phyloP scores from a whole-genome alignment of 2,888 invertebrate species.

The Laothoe populi region DNA sequence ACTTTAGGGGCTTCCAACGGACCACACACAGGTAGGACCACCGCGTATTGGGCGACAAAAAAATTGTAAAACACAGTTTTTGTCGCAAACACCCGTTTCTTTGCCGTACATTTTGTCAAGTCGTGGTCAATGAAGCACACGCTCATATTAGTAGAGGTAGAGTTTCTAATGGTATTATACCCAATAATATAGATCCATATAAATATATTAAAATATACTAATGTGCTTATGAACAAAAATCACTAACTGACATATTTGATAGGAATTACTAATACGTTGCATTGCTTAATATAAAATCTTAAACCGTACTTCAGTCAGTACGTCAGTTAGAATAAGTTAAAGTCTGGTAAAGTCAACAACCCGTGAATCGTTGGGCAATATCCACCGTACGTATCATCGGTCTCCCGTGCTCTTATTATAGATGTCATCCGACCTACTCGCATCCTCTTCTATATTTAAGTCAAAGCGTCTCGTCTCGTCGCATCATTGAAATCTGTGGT shows the following conservation, averaged over 20 bases:
- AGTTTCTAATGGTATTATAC: not conserved
- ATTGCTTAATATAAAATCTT: constrained; percentile 33
- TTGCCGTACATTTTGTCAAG: not conserved
- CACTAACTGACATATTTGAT: not conserved
- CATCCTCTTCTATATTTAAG: constrained; percentile 83
- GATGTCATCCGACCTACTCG: constrained; percentile 83
- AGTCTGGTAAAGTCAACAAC: constrained; percentile 71
- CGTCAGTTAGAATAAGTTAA: constrained; percentile 24
- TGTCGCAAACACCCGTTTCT: constrained; percentile 15
- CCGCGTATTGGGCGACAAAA: constrained; percentile 37
- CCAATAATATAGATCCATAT: not conserved
- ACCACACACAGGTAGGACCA: constrained; percentile 66
- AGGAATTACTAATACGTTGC: not conserved
- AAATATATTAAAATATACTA: not conserved
- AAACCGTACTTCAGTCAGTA: not conserved
- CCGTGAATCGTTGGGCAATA: constrained; percentile 77
- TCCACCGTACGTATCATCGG: constrained; percentile 72
- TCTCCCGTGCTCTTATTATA: constrained; percentile 83
- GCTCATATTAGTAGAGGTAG: not conserved
- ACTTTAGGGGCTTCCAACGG: constrained; percentile 56
- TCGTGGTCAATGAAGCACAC: not conserved
- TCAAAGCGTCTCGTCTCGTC: constrained; percentile 62
- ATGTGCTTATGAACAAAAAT: not conserved
- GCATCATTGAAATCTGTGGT: constrained; percentile 58
- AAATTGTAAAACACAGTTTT: constrained; percentile 21